These are phyloP conservation scores for Beaufortia kweichowensis DNA, from an alignment of 2,113 vertebrate genomes.

Conservation along the genomic window DNA sequence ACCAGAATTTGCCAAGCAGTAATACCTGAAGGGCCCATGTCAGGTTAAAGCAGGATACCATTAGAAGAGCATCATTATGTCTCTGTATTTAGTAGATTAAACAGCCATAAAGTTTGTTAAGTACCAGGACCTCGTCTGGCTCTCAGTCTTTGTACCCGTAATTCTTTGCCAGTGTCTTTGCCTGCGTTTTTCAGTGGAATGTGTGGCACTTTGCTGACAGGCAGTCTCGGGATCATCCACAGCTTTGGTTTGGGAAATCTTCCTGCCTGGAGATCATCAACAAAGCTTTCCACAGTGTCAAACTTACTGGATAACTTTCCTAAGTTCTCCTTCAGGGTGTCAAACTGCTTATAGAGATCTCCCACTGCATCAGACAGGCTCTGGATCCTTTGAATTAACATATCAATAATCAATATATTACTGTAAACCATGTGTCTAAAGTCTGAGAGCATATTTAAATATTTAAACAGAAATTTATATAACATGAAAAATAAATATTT, in stretches of 20 bases:
- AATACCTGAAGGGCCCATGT: background rate
- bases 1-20: background rate
- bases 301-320: slow-evolving; percentile 74
- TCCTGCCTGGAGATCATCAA: slow-evolving; percentile 74
- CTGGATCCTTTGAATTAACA: slow-evolving; percentile 70
- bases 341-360: slow-evolving; percentile 82
- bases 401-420: background rate
- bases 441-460: too few relatives aligned
- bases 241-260: slow-evolving; percentile 46
- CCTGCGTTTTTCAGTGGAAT: slow-evolving; percentile 47
- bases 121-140: slow-evolving; percentile 42
- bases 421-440: too few relatives aligned
- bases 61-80: slow-evolving; percentile 23
- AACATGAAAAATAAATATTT: too few relatives aligned
- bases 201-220: slow-evolving; percentile 30
- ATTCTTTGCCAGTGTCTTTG: slow-evolving; percentile 40
- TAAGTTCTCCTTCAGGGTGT: slow-evolving; percentile 79
- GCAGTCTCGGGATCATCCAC: slow-evolving; percentile 35
- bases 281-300: slow-evolving; percentile 74
- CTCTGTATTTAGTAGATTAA: background rate
- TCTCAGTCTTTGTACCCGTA: slow-evolving; percentile 44
- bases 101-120: background rate
- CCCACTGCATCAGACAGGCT: slow-evolving; percentile 79
- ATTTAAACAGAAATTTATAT: too few relatives aligned
- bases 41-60: background rate